Conservation (phyloP, 2,113 vertebrate genomes). For the Copsychus sechellarum region DNA sequence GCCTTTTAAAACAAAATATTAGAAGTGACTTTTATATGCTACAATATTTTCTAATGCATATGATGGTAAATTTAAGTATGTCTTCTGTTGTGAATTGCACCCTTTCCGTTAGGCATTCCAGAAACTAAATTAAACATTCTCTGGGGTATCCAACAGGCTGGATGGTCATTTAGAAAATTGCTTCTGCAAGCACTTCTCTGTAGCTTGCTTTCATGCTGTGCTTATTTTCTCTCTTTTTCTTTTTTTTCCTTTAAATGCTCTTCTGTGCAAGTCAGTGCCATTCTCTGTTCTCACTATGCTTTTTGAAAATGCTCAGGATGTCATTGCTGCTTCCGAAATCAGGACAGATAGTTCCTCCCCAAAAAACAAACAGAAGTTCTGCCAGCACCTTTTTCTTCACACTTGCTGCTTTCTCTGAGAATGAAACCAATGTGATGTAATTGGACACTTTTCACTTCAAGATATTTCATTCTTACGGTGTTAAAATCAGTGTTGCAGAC, state of each 20-base stretch:
- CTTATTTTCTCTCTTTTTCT: constrained; percentile 17
- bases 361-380: constrained; percentile 20
- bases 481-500: neutral
- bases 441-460: neutral
- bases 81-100: neutral
- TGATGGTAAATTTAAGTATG: neutral
- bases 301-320: neutral
- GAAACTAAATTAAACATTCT: neutral
- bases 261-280: neutral
- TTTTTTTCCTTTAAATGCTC: neutral
- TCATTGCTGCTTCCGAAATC: neutral
- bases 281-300: neutral
- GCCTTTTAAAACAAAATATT: neutral
- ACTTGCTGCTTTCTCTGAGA: neutral
- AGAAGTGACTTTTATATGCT: neutral
- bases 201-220: constrained; percentile 32
- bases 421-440: neutral
- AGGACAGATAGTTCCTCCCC: constrained; percentile 40
- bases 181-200: neutral
- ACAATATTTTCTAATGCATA: neutral
- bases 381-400: neutral
- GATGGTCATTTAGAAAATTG: constrained; percentile 11
- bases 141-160: neutral
- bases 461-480: neutral
- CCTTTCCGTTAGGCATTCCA: neutral